phyloP scores from a whole-genome alignment of 1,140 invertebrate species.

The Scaptomyza montana region DNA sequence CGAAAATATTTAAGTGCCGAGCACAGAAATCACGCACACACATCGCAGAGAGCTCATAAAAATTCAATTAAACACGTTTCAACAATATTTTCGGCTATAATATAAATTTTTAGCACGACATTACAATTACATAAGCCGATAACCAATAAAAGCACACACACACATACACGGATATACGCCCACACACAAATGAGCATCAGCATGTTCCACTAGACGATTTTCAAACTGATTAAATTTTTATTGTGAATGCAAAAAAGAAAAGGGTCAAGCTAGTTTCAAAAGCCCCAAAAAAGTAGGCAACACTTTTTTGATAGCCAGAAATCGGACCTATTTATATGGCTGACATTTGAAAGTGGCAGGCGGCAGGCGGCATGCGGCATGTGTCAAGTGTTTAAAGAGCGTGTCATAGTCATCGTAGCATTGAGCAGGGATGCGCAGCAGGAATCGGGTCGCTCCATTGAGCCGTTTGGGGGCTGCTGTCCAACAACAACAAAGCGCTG shows the following conservation, averaged over 20 bases:
- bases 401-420: constrained; percentile 56
- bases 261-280: constrained; percentile 23
- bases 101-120: constrained; percentile 79
- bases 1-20: constrained; percentile 63
- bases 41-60: constrained; percentile 61
- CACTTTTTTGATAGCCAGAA: constrained; percentile 22
- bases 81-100: constrained; percentile 75
- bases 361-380: constrained; percentile 67
- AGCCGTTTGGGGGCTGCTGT: constrained; percentile 20
- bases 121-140: constrained; percentile 80
- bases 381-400: constrained; percentile 75
- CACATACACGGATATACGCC: constrained; percentile 17
- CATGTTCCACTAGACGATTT: constrained; percentile 64
- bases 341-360: constrained; percentile 66
- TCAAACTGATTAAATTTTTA: constrained; percentile 78
- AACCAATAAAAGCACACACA: constrained; percentile 21
- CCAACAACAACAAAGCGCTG: constrained; percentile 69
- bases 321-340: constrained; percentile 53
- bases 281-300: constrained; percentile 41
- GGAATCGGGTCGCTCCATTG: constrained; percentile 26
- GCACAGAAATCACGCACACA: constrained; percentile 45
- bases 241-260: constrained; percentile 65
- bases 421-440: constrained; percentile 33
- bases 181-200: constrained; percentile 10
- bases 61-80: constrained; percentile 82